Conservation (phyloP, 2,888 invertebrate species). For the Xanthia icteritia region DNA sequence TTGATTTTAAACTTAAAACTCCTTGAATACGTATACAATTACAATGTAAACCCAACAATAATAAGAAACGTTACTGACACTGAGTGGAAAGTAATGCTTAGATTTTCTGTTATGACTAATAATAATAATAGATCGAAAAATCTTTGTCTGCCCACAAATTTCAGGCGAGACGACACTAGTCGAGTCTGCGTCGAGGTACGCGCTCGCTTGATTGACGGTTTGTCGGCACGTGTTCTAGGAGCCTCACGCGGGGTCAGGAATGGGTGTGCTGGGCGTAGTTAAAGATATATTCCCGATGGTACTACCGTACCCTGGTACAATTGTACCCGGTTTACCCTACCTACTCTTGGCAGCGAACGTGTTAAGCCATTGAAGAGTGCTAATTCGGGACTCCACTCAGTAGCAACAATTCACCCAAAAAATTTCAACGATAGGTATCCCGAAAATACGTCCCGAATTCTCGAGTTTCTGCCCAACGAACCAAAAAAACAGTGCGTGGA, state of each 20-base stretch:
- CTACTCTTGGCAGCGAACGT: background rate
- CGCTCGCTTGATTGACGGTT: no score
- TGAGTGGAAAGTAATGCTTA: no score
- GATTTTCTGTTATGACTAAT: no score
- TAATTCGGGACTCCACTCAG: slow-evolving; percentile 20
- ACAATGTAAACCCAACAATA: no score
- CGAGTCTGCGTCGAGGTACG: no score
- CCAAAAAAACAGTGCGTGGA: slow-evolving; percentile 40
- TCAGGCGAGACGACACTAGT: no score
- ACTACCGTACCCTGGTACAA: background rate
- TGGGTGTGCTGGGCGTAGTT: background rate
- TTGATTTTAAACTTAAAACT: no score
- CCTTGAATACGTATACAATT: no score
- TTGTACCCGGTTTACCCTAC: background rate
- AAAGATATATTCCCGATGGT: background rate
- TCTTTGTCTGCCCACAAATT: no score
- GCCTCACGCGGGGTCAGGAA: background rate
- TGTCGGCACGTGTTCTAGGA: background rate
- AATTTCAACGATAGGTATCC: slow-evolving; percentile 1
- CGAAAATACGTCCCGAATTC: background rate
- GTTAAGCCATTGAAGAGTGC: slow-evolving; percentile 33
- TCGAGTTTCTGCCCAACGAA: slow-evolving; percentile 36
- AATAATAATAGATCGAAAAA: no score
- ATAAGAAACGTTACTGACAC: no score
- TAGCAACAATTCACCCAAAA: slow-evolving; percentile 10